phyloP scores from a whole-genome alignment of 2,888 invertebrate genomes.

The Drosophila yooni region DNA sequence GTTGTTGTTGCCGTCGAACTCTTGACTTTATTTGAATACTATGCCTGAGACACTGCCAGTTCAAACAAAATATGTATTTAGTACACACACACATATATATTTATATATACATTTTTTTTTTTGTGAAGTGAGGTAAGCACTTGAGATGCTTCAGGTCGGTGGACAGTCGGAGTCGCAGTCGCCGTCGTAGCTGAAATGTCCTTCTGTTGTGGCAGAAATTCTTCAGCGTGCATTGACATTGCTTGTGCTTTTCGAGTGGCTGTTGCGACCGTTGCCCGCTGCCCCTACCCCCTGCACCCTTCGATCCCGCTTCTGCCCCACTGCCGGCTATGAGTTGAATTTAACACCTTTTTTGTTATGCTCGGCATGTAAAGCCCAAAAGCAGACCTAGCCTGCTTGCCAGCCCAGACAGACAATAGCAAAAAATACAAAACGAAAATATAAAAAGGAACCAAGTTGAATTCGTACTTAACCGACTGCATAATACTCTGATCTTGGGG shows the following conservation, averaged over 20 bases:
- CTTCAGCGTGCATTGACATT: slow-evolving; percentile 77
- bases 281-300: slow-evolving; percentile 6
- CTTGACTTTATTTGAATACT: slow-evolving; percentile 67
- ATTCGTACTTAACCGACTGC: background rate
- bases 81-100: slow-evolving; percentile 16
- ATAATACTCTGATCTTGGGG: background rate
- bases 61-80: slow-evolving; percentile 37
- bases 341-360: slow-evolving; percentile 80
- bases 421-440: slow-evolving; percentile 26
- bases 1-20: slow-evolving; percentile 36
- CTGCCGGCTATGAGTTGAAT: slow-evolving; percentile 70
- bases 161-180: slow-evolving; percentile 1
- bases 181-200: slow-evolving; percentile 68
- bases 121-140: slow-evolving; percentile 65
- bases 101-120: slow-evolving; percentile 33
- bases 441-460: slow-evolving; percentile 7
- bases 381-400: slow-evolving; percentile 59
- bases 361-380: slow-evolving; percentile 80
- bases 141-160: slow-evolving; percentile 62
- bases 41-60: slow-evolving; percentile 18
- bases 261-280: slow-evolving; percentile 29
- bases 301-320: slow-evolving; percentile 6
- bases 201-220: slow-evolving; percentile 76
- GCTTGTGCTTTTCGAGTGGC: slow-evolving; percentile 56
- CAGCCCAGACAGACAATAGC: slow-evolving; percentile 67